A percentile compares a stretch with the other conserved stretches of the same genome.
phyloP scores from a whole-genome alignment of 2,113 vertebrate genomes.

The Xenus cinereus region DNA sequence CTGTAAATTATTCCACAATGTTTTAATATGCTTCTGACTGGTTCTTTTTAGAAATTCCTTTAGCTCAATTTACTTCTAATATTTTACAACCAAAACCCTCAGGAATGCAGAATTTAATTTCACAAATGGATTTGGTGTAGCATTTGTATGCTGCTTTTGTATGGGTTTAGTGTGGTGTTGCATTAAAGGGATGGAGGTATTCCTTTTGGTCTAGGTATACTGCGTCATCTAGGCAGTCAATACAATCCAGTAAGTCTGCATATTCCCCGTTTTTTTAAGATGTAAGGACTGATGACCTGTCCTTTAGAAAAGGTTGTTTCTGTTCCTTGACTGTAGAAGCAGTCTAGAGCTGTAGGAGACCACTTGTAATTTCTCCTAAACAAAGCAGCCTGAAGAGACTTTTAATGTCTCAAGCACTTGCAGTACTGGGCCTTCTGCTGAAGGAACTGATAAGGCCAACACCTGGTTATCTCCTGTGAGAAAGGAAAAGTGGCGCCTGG shows the following conservation, averaged over 20 bases:
- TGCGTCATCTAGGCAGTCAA: neutral
- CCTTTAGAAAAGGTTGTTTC: neutral
- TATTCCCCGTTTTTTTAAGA: neutral
- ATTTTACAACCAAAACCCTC: neutral
- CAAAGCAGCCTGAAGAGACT: too few species aligned
- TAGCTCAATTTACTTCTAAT: neutral
- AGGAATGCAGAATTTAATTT: neutral
- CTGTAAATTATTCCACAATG: conserved; percentile 10
- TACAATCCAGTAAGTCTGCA: neutral
- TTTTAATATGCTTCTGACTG: conserved; percentile 16
- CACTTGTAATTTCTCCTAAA: too few species aligned
- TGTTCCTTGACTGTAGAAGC: neutral
- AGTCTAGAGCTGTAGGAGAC: neutral
- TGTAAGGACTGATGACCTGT: neutral
- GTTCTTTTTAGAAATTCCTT: neutral
- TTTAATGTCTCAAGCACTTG: too few species aligned
- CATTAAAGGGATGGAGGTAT: neutral
- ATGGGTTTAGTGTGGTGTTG: neutral
- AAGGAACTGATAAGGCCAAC: too few species aligned
- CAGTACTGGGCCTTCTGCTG: too few species aligned
- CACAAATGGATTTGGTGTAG: neutral
- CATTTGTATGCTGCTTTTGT: neutral
- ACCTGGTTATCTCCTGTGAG: too few species aligned
- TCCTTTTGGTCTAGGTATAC: neutral
- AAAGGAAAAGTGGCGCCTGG: too few species aligned